Conservation (phyloP, 2,888 invertebrate genomes). For the Homarus gammarus region DNA sequence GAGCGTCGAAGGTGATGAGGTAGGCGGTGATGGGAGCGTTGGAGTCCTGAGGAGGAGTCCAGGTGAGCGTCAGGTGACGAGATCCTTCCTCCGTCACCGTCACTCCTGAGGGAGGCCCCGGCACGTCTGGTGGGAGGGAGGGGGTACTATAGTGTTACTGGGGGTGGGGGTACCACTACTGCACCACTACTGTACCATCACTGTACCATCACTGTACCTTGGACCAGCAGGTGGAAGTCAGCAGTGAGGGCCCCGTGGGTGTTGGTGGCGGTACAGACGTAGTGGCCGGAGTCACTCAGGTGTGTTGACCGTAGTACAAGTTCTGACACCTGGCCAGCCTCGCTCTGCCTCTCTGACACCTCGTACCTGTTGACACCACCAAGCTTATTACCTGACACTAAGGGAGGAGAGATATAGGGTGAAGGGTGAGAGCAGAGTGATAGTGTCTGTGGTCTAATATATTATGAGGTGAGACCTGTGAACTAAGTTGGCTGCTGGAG, state of each 20-base stretch:
- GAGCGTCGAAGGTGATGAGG: constrained; percentile 61
- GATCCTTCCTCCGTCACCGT: constrained; percentile 69
- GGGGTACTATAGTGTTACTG: background rate
- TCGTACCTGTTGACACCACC: constrained; percentile 38
- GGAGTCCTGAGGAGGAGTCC: constrained; percentile 65
- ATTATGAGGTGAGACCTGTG: too few species aligned
- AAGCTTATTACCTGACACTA: too few species aligned
- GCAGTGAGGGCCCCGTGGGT: constrained; percentile 61
- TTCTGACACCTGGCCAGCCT: constrained; percentile 49
- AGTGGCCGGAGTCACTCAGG: constrained; percentile 59
- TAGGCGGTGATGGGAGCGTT: constrained; percentile 70
- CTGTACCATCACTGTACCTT: constrained; percentile 33
- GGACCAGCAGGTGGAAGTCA: constrained; percentile 62
- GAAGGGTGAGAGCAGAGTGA: background rate
- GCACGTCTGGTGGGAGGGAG: constrained; percentile 58
- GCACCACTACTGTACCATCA: background rate
- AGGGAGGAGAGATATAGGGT: constrained; percentile 6
- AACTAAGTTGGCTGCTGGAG: too few species aligned
- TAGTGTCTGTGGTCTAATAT: too few species aligned
- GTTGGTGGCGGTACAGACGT: constrained; percentile 65
- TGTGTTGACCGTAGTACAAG: constrained; percentile 35
- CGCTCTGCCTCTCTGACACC: constrained; percentile 48
- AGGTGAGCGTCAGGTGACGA: constrained; percentile 69
- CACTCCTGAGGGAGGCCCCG: constrained; percentile 61
- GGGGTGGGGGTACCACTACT: background rate